Percentiles rank a stretch among this genome's conserved stretches.
Evolutionary conservation across 2,113 vertebrate genomes (phyloP).

Genomic region (Ochotona princeps): DNA sequence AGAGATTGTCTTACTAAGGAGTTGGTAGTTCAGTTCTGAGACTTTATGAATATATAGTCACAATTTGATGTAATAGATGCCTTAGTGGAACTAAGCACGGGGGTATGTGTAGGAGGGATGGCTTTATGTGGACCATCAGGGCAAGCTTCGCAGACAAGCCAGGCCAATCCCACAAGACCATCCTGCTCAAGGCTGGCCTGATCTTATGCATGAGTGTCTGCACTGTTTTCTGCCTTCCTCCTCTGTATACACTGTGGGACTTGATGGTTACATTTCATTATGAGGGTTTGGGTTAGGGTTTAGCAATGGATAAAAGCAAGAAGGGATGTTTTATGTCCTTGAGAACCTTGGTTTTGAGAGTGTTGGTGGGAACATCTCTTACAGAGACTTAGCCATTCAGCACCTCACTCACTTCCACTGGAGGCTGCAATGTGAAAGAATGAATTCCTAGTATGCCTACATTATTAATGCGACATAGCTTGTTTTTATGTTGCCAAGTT

Average conservation of each 20-base stretch:
- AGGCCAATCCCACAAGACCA: rapidly evolving
- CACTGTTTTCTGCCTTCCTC: background rate
- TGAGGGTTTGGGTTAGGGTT: background rate
- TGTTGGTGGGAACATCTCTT: background rate
- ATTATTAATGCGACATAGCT: background rate
- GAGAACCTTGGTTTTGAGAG: background rate
- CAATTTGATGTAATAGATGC: background rate
- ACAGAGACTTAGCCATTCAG: background rate
- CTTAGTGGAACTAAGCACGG: background rate
- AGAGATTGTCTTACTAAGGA: background rate
- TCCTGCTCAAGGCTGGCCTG: background rate
- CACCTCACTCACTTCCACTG: background rate
- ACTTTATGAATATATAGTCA: background rate
- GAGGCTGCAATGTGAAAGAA: background rate
- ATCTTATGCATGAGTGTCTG: background rate
- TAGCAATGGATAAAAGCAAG: background rate
- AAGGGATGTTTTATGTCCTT: background rate
- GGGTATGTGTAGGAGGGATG: background rate
- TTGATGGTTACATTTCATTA: background rate
- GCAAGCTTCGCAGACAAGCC: background rate
- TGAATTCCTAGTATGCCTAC: background rate
- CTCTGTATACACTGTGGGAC: background rate
- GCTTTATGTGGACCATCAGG: background rate
- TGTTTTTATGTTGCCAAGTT: background rate
- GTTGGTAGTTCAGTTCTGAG: background rate